Percentiles rank a stretch among this genome's conserved stretches.
phyloP scores from a whole-genome alignment of 2,888 invertebrate species.

The Elaeidobius kamerunicus region DNA sequence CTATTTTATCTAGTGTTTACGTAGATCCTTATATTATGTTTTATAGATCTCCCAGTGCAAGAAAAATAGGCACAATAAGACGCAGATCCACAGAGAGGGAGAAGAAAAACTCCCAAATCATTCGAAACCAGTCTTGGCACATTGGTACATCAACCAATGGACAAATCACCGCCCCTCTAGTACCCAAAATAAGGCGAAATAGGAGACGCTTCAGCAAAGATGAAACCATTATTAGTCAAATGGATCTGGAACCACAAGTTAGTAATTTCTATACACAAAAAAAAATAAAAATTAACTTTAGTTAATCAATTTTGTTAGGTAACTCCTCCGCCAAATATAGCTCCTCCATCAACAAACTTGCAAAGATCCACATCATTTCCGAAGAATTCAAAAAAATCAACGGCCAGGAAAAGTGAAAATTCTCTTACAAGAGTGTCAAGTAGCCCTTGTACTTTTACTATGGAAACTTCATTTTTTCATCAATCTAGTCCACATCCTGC shows the following conservation, averaged over 20 bases:
- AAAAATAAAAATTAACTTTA: neutral
- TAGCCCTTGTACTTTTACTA: slow-evolving; percentile 10
- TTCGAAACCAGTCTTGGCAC: slow-evolving; percentile 66
- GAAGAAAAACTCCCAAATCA: slow-evolving; percentile 49
- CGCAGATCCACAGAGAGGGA: slow-evolving; percentile 64
- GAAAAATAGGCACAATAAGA: slow-evolving; percentile 74
- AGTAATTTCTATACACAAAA: too few relatives aligned
- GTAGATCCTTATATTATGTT: neutral
- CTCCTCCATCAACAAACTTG: slow-evolving; percentile 1
- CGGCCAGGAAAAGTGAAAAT: neutral
- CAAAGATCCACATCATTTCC: slow-evolving; percentile 17
- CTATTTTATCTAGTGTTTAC: neutral
- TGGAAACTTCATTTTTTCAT: neutral
- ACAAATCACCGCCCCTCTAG: slow-evolving; percentile 22
- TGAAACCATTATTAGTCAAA: slow-evolving; percentile 37
- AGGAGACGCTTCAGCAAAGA: slow-evolving; percentile 50
- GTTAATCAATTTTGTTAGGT: slow-evolving; percentile 5
- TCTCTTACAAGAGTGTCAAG: slow-evolving; percentile 1
- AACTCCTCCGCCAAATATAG: slow-evolving; percentile 4
- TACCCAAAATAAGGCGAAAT: slow-evolving; percentile 52
- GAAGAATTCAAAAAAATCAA: slow-evolving; percentile 13
- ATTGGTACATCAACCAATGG: slow-evolving; percentile 37
- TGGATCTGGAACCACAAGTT: slow-evolving; percentile 6
- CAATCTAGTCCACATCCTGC: slow-evolving; percentile 15
- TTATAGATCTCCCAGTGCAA: slow-evolving; percentile 70